Percentiles rank a stretch among this genome's conserved stretches.
Evolutionary conservation across 2,113 vertebrate genomes (phyloP).

Genomic region (Glaucidium brasilianum): DNA sequence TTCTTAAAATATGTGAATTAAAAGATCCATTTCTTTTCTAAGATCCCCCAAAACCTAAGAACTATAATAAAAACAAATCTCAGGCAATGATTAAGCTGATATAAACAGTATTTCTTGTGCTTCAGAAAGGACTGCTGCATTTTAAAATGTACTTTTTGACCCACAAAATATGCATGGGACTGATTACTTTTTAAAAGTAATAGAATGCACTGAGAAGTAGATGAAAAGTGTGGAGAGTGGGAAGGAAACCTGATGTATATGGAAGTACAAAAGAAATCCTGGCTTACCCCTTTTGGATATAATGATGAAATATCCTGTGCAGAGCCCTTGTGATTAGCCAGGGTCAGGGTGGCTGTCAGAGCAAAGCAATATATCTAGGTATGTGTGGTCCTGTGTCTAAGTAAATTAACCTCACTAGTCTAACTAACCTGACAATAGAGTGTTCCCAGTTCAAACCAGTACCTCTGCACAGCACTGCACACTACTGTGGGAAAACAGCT

Average conservation of each 20-base stretch:
- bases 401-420: background rate
- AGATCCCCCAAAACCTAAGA: background rate
- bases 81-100: background rate
- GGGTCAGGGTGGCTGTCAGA: background rate
- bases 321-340: background rate
- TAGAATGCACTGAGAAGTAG: background rate
- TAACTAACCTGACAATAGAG: background rate
- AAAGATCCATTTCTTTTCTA: background rate
- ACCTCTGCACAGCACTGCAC: background rate
- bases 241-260: background rate
- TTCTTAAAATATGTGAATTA: background rate
- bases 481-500: rapidly evolving
- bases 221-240: background rate
- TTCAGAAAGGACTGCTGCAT: background rate
- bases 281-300: rapidly evolving
- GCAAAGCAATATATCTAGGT: background rate
- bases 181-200: background rate
- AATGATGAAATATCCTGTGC: background rate
- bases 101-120: background rate
- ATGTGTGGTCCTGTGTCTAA: background rate
- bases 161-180: background rate
- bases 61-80: background rate
- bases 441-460: background rate
- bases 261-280: background rate
- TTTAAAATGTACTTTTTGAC: background rate